Evolutionary conservation across 1,140 invertebrate species (phyloP).

Genomic region (Trachymyrmex septentrionalis): DNA sequence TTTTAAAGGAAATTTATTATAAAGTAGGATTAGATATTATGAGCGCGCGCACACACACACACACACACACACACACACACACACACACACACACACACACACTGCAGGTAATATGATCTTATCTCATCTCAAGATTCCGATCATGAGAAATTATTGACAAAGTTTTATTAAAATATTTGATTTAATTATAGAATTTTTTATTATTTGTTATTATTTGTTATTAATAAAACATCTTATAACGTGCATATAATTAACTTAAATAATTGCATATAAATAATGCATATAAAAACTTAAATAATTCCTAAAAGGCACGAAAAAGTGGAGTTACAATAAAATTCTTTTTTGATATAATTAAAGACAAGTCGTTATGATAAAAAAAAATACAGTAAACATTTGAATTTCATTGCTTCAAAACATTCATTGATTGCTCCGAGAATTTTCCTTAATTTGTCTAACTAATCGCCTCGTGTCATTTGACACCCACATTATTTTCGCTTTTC

Average conservation of each 20-base stretch:
- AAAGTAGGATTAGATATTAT: too few species aligned
- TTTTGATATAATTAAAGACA: not conserved
- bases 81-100: too few species aligned
- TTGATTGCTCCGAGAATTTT: not conserved
- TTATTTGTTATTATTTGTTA: not conserved
- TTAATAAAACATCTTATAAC: not conserved
- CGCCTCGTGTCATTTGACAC: not conserved
- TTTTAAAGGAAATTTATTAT: too few species aligned
- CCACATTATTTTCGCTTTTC: not conserved
- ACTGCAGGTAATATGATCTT: too few species aligned
- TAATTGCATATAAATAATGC: too few species aligned
- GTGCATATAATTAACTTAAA: not conserved
- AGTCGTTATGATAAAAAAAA: not conserved
- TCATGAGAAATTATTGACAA: not conserved
- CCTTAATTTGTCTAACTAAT: not conserved
- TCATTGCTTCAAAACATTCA: not conserved
- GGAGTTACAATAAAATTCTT: not conserved
- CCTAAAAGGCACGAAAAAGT: not conserved
- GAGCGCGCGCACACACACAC: too few species aligned
- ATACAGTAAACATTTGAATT: not conserved
- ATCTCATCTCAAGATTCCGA: not conserved
- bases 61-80: too few species aligned
- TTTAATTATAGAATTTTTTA: not conserved
- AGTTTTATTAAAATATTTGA: not conserved
- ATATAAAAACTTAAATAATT: not conserved